phyloP scores from a whole-genome alignment of 2,888 invertebrate genomes.

The Galeopsomyia nigrocyanea region DNA sequence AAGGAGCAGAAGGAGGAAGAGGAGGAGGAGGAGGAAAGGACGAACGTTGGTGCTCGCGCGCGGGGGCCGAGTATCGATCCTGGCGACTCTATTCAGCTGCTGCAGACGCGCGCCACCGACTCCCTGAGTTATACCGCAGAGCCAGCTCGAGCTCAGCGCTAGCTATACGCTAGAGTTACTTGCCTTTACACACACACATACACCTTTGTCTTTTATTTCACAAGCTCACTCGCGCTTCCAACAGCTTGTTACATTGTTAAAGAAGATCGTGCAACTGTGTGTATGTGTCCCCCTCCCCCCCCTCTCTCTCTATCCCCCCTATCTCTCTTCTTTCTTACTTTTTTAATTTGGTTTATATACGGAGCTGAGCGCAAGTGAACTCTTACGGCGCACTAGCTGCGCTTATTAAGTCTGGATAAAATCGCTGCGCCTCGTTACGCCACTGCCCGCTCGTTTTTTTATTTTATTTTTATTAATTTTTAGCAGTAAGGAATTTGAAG shows the following conservation, averaged over 20 bases:
- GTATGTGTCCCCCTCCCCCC: background rate
- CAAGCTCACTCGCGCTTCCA: background rate
- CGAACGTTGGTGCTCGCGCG: background rate
- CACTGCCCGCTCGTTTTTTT: too few relatives aligned
- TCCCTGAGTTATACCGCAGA: constrained; percentile 51
- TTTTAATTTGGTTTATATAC: constrained; percentile 17
- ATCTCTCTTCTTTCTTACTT: constrained; percentile 14
- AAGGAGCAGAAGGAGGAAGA: background rate
- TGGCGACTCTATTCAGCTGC: constrained; percentile 49
- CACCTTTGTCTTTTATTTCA: constrained; percentile 26
- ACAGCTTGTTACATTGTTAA: constrained; percentile 38
- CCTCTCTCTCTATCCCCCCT: too few relatives aligned
- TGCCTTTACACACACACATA: constrained; percentile 49
- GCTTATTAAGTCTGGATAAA: constrained; percentile 20
- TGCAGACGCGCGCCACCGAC: constrained; percentile 54
- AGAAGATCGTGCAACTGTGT: constrained; percentile 21
- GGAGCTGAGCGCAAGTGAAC: background rate
- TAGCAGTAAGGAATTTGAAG: too few relatives aligned
- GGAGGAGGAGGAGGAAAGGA: background rate
- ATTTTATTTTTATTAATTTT: too few relatives aligned
- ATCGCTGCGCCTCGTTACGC: too few relatives aligned
- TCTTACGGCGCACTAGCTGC: constrained; percentile 12
- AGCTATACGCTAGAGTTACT: constrained; percentile 60
- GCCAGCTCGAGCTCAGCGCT: constrained; percentile 39
- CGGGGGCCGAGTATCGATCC: constrained; percentile 43